Conservation (phyloP, 2,797 vertebrate genomes). For the Pogoniulus pusillus region DNA sequence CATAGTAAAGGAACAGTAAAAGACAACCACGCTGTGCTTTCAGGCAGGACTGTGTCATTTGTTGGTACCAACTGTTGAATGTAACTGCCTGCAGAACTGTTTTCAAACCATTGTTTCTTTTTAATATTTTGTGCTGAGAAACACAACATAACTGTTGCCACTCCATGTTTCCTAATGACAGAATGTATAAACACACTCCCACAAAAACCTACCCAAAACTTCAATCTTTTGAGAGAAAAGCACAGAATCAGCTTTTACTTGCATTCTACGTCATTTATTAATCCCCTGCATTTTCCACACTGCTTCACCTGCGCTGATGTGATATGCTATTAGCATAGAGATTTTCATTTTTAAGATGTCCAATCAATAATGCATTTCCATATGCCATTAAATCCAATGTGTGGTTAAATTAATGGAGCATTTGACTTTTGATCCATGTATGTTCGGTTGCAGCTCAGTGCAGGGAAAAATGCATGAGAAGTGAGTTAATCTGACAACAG, state of each 20-base stretch:
- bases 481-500: slow-evolving; percentile 47
- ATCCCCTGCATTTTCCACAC: slow-evolving; percentile 20
- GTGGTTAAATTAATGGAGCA: slow-evolving; percentile 65
- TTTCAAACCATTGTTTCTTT: slow-evolving; percentile 12
- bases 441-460: slow-evolving; percentile 51
- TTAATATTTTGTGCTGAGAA: slow-evolving; percentile 19
- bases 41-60: slow-evolving; percentile 42
- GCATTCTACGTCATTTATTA: background rate
- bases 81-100: slow-evolving; percentile 12
- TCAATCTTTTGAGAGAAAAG: slow-evolving; percentile 1
- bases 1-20: slow-evolving; percentile 12
- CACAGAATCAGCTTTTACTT: background rate
- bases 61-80: slow-evolving; percentile 35
- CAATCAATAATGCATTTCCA: slow-evolving; percentile 69
- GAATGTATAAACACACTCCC: slow-evolving; percentile 32
- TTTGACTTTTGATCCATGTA: slow-evolving; percentile 63
- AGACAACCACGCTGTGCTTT: slow-evolving; percentile 42
- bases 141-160: background rate
- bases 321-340: slow-evolving; percentile 41
- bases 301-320: slow-evolving; percentile 9
- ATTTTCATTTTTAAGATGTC: slow-evolving; percentile 61
- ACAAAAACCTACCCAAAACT: slow-evolving; percentile 14
- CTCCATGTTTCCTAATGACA: background rate
- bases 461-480: slow-evolving; percentile 59
- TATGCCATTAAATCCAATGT: slow-evolving; percentile 45